A percentile compares a stretch with the other conserved stretches of the same genome.
Conservation (phyloP, 2,888 invertebrate genomes). For the Herminia tarsipennalis region DNA sequence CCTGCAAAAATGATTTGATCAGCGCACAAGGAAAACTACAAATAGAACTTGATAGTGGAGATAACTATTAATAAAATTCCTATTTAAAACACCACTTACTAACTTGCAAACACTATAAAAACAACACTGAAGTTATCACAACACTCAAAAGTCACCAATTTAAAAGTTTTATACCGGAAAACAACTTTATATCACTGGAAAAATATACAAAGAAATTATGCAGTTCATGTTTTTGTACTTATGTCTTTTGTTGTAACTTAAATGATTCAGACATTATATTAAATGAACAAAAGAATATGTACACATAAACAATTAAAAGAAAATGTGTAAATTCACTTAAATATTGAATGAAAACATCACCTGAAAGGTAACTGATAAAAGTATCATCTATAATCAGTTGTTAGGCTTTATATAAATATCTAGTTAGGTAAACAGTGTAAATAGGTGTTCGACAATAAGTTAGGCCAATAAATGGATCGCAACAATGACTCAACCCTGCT, state of each 20-base stretch:
- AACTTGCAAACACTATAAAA: too few species aligned
- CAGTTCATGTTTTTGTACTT: background rate
- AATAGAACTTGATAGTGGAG: too few species aligned
- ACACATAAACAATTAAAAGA: slow-evolving; percentile 9
- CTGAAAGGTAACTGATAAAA: slow-evolving; percentile 22
- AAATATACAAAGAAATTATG: slow-evolving; percentile 8
- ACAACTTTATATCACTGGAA: too few species aligned
- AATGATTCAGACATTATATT: slow-evolving; percentile 26
- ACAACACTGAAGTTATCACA: too few species aligned
- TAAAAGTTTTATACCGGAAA: too few species aligned
- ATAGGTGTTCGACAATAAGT: slow-evolving; percentile 56
- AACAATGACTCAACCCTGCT: slow-evolving; percentile 84
- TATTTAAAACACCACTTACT: too few species aligned
- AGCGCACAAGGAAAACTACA: too few species aligned
- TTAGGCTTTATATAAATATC: slow-evolving; percentile 30
- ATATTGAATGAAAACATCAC: slow-evolving; percentile 39
- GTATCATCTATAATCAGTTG: slow-evolving; percentile 13
- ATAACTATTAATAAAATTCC: too few species aligned
- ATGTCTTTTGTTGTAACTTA: slow-evolving; percentile 26
- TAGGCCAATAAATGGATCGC: slow-evolving; percentile 62
- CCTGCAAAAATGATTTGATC: too few species aligned
- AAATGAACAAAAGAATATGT: slow-evolving; percentile 38
- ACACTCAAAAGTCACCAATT: too few species aligned
- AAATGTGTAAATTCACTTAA: slow-evolving; percentile 13
- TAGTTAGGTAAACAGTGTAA: slow-evolving; percentile 57